Conservation (phyloP, 2,888 invertebrate species). For the Xestoiulus laeticollis region DNA sequence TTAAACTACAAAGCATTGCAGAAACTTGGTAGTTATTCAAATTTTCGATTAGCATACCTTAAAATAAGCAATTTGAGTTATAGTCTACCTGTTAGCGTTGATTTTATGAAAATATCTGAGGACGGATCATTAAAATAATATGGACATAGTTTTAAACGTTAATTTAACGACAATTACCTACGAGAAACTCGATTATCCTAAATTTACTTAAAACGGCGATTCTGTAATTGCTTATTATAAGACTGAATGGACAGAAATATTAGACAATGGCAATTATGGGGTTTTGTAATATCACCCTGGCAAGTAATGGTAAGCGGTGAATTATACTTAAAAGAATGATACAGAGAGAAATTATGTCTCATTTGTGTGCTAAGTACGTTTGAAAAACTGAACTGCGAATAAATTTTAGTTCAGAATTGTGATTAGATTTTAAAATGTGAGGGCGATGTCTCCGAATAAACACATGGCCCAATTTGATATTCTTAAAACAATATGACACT, state of each 20-base stretch:
- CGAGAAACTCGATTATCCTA: neutral
- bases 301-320: neutral
- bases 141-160: neutral
- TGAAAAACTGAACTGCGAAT: neutral
- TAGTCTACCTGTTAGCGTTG: neutral
- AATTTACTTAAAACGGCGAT: neutral
- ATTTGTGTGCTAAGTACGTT: neutral
- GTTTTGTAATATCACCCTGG: neutral
- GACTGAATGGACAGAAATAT: neutral
- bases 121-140: neutral
- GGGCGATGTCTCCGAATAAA: conserved; percentile 8
- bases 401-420: neutral
- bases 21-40: neutral
- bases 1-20: neutral
- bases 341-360: conserved; percentile 4
- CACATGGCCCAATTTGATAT: neutral
- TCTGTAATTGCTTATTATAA: neutral
- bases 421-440: neutral
- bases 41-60: neutral
- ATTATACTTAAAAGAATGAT: neutral
- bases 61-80: neutral
- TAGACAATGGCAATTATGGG: neutral
- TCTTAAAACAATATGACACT: neutral
- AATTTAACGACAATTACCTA: neutral
- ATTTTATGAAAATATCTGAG: neutral